Conservation (phyloP, 2,113 vertebrate genomes). For the Podarcis raffonei region DNA sequence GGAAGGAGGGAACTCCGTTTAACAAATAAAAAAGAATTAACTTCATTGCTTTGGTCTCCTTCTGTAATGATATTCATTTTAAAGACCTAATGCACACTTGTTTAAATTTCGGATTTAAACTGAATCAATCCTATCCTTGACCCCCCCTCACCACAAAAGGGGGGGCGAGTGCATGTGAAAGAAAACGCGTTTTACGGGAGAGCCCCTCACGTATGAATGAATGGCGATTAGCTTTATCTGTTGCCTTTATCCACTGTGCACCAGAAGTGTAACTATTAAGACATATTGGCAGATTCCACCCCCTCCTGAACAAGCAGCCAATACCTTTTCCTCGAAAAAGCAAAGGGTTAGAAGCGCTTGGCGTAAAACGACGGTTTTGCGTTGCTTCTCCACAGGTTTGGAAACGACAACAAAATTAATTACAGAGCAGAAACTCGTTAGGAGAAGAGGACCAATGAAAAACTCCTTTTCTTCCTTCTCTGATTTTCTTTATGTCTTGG, state of each 20-base stretch:
- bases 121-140: constrained; percentile 74
- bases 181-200: not conserved
- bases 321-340: constrained; percentile 3
- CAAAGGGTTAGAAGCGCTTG: constrained; percentile 50
- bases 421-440: not conserved
- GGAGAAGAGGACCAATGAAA: not conserved
- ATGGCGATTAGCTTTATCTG: constrained; percentile 74
- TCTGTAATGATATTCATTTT: constrained; percentile 87
- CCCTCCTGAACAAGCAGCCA: constrained; percentile 64
- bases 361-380: constrained; percentile 44
- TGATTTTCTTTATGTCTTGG: not conserved
- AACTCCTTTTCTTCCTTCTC: not conserved
- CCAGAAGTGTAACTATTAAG: constrained; percentile 67
- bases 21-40: constrained; percentile 93
- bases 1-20: constrained; percentile 86
- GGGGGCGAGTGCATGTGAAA: constrained; percentile 32
- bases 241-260: constrained; percentile 61
- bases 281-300: constrained; percentile 53
- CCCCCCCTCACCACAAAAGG: constrained; percentile 40
- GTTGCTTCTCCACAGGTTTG: constrained; percentile 33
- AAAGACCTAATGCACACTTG: constrained; percentile 78
- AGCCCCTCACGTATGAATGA: constrained; percentile 60
- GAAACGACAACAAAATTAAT: not conserved
- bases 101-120: constrained; percentile 81
- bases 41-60: constrained; percentile 84